Base-by-base conservation (phyloP, 2,113 vertebrate species). In the Pelusios castaneus region DNA sequence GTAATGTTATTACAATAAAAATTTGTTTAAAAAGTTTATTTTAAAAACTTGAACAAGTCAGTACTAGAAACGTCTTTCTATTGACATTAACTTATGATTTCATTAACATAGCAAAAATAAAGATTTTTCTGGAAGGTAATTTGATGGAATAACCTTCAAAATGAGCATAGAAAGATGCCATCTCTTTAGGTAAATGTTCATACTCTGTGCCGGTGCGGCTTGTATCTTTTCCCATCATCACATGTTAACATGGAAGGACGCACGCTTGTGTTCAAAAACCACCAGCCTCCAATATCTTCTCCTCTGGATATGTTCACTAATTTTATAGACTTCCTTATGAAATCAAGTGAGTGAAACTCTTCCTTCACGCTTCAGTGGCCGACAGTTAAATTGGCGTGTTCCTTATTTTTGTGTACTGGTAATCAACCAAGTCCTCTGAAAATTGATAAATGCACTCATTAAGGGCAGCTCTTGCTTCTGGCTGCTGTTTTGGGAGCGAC, bases 401-500 rank as follows among this genome's bases (percentile, higher is more conserved):
- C 93, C 84, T 77, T 95, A 6, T 76, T 91, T 84, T 45, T 45
- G 21, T 29, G 60, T 85, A 47, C 92, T 92, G 86, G 80, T 95
- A 79, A 91, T 93, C 95, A 94, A 13, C 91, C 76, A 56, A 16
- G 5, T 49, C 87, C 96, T 86, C 87, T 83, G 95, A 54, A 95
- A 94, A 86, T 7, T 94, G 96, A 95, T 96, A 91, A 91, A 86
- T 97, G 93, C 10, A 3, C 95, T 97, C 88, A 7, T 78, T 94
- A 92, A 88, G 88, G 91, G 13, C 81, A 78, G 77, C 45, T 88
- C 95, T 97, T 82, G 93, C 97, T 95, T 94, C 94, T 96, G 95
- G 91, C 96, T 93, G 84, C 10, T 3, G 41, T 10, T 91, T 47
- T 60, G 6, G 27, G 55, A 93, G 92, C 91, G 85, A 17, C 89